phyloP scores from a whole-genome alignment of 2,797 vertebrate species.

The Intellagama lesueurii region DNA sequence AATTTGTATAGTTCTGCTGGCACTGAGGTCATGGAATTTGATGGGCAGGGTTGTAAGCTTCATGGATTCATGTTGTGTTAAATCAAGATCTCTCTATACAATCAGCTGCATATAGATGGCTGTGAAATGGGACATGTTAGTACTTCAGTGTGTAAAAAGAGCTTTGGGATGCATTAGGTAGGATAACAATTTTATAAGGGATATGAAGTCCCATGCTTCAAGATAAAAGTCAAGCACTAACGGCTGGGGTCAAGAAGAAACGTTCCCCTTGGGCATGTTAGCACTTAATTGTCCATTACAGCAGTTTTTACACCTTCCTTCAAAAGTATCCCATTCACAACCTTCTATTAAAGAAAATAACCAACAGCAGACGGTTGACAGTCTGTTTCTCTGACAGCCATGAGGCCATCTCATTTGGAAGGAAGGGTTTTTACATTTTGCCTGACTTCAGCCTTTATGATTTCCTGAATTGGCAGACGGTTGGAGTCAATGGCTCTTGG shows the following conservation, averaged over 20 bases:
- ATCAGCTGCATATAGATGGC: not conserved
- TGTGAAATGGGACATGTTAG: constrained; percentile 1
- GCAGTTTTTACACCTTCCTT: not conserved
- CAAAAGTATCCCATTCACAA: not conserved
- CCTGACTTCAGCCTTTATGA: not conserved
- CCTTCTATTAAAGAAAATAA: not conserved
- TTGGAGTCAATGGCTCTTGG: too few species aligned
- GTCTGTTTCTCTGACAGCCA: not conserved
- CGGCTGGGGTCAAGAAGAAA: constrained; percentile 40
- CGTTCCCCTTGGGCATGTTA: constrained; percentile 46
- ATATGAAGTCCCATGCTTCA: constrained; percentile 46
- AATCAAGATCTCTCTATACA: not conserved
- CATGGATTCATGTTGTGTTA: not conserved
- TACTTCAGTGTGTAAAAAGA: constrained; percentile 42
- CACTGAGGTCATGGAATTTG: not conserved
- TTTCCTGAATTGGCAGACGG: too few species aligned
- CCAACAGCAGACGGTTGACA: not conserved
- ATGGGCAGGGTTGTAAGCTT: not conserved
- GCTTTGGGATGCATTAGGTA: constrained; percentile 58
- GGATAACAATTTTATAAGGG: constrained; percentile 61
- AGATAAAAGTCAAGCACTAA: constrained; percentile 49
- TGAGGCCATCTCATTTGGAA: not conserved
- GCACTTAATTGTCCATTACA: constrained; percentile 38
- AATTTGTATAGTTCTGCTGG: not conserved
- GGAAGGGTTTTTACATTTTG: not conserved